These are phyloP conservation scores for Stigmatopora argus DNA, from an alignment of 2,113 vertebrate species.

Conservation along the genomic window DNA sequence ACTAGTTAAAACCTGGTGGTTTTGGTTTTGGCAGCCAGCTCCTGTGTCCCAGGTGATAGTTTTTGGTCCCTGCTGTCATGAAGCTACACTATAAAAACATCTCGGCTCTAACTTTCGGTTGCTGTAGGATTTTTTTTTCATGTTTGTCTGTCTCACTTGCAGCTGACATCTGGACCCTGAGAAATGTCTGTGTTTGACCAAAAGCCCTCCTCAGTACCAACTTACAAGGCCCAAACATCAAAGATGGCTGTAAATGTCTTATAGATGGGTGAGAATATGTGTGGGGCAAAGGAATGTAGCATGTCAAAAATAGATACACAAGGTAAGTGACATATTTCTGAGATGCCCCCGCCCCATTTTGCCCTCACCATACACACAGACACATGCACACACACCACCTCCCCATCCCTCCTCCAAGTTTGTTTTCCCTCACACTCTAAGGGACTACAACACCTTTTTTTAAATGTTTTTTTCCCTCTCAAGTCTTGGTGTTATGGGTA, in stretches of 20 bases:
- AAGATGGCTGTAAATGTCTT: constrained; percentile 76
- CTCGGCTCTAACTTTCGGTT: constrained; percentile 61
- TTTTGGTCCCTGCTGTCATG: constrained; percentile 61
- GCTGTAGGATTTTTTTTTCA: constrained; percentile 51
- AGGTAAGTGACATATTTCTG: constrained; percentile 51
- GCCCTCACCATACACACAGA: constrained; percentile 13
- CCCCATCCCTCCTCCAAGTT: background rate
- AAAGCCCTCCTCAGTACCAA: constrained; percentile 49
- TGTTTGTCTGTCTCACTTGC: constrained; percentile 68
- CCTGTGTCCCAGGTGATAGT: constrained; percentile 51
- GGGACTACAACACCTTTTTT: background rate
- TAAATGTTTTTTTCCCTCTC: background rate
- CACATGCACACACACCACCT: background rate
- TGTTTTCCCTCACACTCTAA: background rate
- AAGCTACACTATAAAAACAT: constrained; percentile 56
- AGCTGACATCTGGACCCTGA: constrained; percentile 72
- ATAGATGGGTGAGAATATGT: constrained; percentile 76
- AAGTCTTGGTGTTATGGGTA: background rate
- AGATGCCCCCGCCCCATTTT: constrained; percentile 17
- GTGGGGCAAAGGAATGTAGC: constrained; percentile 70
- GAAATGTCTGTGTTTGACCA: constrained; percentile 70
- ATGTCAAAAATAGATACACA: constrained; percentile 73
- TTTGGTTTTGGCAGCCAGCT: constrained; percentile 43
- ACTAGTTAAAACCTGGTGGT: constrained; percentile 14
- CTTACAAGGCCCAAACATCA: constrained; percentile 68